Evolutionary conservation across 2,113 vertebrate species (phyloP), one percentile per base, ranked within the genome.

Genomic region (Phrynocephalus versicolor): DNA sequence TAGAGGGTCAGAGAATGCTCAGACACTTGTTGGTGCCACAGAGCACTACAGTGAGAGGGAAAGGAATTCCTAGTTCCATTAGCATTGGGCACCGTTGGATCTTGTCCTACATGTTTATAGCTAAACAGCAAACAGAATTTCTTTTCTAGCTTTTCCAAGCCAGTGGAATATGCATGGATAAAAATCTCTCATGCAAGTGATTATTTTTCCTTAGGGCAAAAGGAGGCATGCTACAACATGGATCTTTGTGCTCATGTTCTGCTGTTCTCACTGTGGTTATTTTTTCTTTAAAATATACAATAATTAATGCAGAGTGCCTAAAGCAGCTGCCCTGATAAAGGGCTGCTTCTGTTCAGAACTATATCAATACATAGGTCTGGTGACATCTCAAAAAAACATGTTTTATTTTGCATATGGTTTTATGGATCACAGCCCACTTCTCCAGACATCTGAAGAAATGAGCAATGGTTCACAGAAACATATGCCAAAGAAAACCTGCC

Each of bases 121-220:
- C 15, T 30, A 76, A 41, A 81, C 25, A 27, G 16, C 23, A 19
- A 84, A 57, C 19, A 69, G 62, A 30, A 35, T 35, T 78, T 15
- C n/a, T 37, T n/a, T 67, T 77, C 33, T 77, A 58, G 51, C 39
- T 25, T 78, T 85, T 37, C n/a, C 16, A 37, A 58, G 12, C 33
- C n/a, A 70, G 51, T 69, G 4, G 51, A 78, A 78, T 58, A 69
- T 39, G 33, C 33, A 77, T 27, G 14, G 45, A 15, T 37, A 84
- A 55, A 51, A 78, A 55, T 14, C 33, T 78, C 30, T 23, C 45
- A 84, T 37, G 45, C 60, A 14, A 65, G 21, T 41, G n/a, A 76
- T 84, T 84, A 21, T 41, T 84, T 3, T 69, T 69, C 65, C 75
- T 85, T 85, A 58, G 51, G 35, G 64, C 39, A 69, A 58, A 75